Evolutionary conservation across 2,888 invertebrate species (phyloP), one percentile per base, ranked within the genome.

Genomic region (Cabera pusaria): DNA sequence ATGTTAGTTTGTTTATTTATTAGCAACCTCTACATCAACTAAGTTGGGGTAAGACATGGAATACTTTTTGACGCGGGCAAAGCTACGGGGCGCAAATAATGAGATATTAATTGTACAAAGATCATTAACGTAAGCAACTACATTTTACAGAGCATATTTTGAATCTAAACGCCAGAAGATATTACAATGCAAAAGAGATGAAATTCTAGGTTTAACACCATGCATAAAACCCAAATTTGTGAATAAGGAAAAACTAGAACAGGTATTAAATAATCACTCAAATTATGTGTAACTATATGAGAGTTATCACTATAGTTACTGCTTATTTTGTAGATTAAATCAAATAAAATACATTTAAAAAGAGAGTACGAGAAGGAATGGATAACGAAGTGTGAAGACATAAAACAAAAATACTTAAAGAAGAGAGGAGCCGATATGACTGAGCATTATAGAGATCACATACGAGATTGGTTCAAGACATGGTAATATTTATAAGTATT

Each of bases 391-490:
- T 64, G 45, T 18, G 41, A 62, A 10, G 31, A 51, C 16, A 40
- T 70, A 5, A 75, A 71, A 56, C 43, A 60, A 31, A 40, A 60
- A 1, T 72, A 52, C 41, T 37, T 63, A 1, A 52, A 56, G 47
- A 50, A 32, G 25, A 67, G 59, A 37, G 46, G 44, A 6, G 59
- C 61, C 10, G 58, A 61, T 5, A 49, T 79, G 0, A 49, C 49
- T 9, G 83, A 78, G 35, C 71, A 81, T 29, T 67, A 64, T 36
- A 56, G 76, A 43, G 78, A 76, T 29, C 51, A 64, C 24, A 60
- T 79, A 2, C 67, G 80, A 39, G 51, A 61, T 23, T 85, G 85
- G 84, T 79, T 83, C 54, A 41, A 52, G n/a, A 61, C 63, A 53
- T 84, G 84, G 84, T 83, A 66, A 54, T n/a, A n/a, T n/a, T n/a